Evolutionary conservation across 2,888 invertebrate species (phyloP), one percentile per base, ranked within the genome.

Genomic region (Oligia fasciuncula): DNA sequence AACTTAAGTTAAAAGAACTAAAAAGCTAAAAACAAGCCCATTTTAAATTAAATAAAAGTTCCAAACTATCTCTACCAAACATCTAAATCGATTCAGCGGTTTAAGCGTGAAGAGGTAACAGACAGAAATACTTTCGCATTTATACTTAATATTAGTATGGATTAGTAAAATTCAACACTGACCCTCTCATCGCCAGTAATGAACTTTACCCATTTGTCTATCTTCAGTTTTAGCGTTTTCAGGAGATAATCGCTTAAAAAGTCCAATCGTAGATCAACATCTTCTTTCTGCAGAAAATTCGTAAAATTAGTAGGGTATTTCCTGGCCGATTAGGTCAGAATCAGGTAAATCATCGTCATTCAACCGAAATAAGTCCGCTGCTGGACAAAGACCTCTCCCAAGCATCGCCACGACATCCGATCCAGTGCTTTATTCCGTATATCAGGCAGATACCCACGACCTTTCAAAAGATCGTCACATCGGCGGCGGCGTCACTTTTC

Each of bases 181-280:
- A 98, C 98, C 96, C 97, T 97, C 89, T 97, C 97, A 83, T 98
- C 98, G 70, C 98, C 97, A 73, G 97, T 96, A 86, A 98, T 98
- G 97, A 99, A 98, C 95, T 98, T 99, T 72, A 96, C 93, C 99
- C 99, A 99, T 97, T 98, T 98, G 85, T 99, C 99, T 78, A 97
- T 95, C 95, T 99, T 99, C 84, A 99, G 95, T 92, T 98, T 98
- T 88, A 99, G 97, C 14, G 98, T 97, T 92, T 97, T 98, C 46
- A 97, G 94, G 63, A 98, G 94, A 92, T 98, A 99, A 91, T 98
- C 98, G 76, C 98, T 97, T 77, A 99, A 97, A 93, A 98, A 99
- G 88, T 98, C 98, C 81, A 99, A 95, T 46, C 99, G 97, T 73
- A 97, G 95, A 95, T 99, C 99, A 72, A 97, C 95, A 92, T 92